Conservation (phyloP, 2,113 vertebrate genomes). For the Neofelis nebulosa region DNA sequence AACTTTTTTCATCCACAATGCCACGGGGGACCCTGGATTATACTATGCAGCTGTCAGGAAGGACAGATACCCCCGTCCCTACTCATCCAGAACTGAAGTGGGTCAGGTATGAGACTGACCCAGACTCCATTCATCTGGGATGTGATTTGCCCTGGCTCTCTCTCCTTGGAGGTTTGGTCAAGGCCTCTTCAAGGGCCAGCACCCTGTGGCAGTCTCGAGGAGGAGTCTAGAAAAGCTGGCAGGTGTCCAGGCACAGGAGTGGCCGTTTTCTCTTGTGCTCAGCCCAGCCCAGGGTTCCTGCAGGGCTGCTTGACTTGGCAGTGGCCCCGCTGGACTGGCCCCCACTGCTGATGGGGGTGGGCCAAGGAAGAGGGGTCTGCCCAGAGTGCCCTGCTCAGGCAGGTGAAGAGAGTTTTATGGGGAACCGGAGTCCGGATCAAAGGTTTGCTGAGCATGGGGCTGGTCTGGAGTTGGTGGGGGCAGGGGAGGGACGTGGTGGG, state of each 20-base stretch:
- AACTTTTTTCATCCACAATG: not conserved
- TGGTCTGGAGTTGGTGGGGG: not conserved
- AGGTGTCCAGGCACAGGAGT: not conserved
- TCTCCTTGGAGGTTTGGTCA: not conserved
- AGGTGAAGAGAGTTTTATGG: not conserved
- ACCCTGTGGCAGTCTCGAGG: not conserved
- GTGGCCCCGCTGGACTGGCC: not conserved
- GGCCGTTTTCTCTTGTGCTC: not conserved
- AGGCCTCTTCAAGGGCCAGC: not conserved
- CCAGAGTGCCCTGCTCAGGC: not conserved
- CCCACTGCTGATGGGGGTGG: not conserved
- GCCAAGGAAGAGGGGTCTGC: not conserved
- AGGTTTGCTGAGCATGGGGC: not conserved
- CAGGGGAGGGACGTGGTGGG: no score
- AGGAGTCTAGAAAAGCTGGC: not conserved
- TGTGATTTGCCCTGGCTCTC: not conserved
- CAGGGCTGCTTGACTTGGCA: not conserved
- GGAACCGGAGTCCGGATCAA: not conserved
- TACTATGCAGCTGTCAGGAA: not conserved
- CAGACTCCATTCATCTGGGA: not conserved
- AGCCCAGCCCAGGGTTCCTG: not conserved
- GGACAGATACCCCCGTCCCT: not conserved
- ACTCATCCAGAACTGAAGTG: not conserved
- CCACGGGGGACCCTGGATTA: not conserved
- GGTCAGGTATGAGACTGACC: not conserved